Evolutionary conservation across 2,888 invertebrate species (phyloP).

Genomic region (Dicranocentrus wangi): DNA sequence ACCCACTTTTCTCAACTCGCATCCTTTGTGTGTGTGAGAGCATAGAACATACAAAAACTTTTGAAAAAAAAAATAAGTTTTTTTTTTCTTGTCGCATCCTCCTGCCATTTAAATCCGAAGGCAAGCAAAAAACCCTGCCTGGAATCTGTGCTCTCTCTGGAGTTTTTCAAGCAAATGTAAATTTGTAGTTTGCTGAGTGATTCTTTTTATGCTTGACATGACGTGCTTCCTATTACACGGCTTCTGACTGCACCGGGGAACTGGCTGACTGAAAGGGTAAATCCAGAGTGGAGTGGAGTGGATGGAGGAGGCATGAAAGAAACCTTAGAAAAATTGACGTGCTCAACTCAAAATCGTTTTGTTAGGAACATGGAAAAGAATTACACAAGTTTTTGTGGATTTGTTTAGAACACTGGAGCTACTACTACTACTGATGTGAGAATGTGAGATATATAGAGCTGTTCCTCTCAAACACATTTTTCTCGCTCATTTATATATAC

Average conservation of each 20-base stretch:
- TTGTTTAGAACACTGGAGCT: no score
- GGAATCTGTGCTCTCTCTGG: conserved; percentile 23
- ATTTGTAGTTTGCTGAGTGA: conserved; percentile 29
- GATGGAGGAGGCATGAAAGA: conserved; percentile 5
- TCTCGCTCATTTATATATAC: no score
- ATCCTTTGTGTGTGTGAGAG: neutral
- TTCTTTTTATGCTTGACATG: conserved; percentile 26
- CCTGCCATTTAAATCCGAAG: no score
- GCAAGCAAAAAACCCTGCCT: neutral
- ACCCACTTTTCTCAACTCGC: neutral
- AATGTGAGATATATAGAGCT: no score
- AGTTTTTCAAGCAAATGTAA: conserved; percentile 27
- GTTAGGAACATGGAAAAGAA: neutral
- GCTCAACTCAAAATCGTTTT: no score
- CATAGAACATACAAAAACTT: no score
- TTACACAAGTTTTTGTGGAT: no score
- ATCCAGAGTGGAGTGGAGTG: neutral
- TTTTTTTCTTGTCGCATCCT: no score
- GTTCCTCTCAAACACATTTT: no score
- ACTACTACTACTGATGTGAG: no score
- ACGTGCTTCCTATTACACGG: conserved; percentile 15
- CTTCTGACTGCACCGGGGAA: neutral
- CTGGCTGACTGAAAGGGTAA: neutral
- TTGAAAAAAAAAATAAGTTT: no score
- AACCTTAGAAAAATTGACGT: conserved; percentile 1